Base-by-base conservation (phyloP, 1,140 invertebrate species). In the Battus philenor region DNA sequence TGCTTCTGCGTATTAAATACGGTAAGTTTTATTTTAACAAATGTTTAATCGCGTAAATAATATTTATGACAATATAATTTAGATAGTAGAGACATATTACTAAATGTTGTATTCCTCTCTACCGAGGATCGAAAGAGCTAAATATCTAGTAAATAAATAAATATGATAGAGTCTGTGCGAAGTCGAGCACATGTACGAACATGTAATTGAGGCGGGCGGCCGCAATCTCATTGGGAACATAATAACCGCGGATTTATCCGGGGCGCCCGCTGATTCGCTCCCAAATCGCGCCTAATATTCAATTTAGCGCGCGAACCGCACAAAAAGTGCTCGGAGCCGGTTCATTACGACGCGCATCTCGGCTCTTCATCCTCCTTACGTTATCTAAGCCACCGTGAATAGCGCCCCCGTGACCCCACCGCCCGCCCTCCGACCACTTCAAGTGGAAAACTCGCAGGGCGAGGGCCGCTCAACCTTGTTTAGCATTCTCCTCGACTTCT, bases 201-300 rank as follows among this genome's bases (percentile, higher is more conserved):
- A 60, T 58, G 60, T 72, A 79, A 80, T 79, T 72, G 71, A 20
- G 18, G 18, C 18, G 63, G 58, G 67, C 68, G 64, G 66, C 66
- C 68, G 63, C 69, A 73, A 81, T 78, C 70, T 80, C 72, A 73
- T 84, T 80, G 65, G 72, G 75, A 79, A 77, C 74, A 80, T 77
- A 73, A 80, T 79, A 81, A 78, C 76, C 65, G 68, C 74, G 68
- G 68, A 81, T 76, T 81, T 77, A 80, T 82, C 76, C 72, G 68
- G 59, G 63, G 64, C 77, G 68, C 64, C 64, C 70, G 74, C 59
- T 80, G 62, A 67, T 80, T 77, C 71, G 68, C 71, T 67, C 69
- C 77, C 70, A 78, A 78, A 84, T 81, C 74, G 72, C 70, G 74
- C 69, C 72, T 84, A 81, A 84, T 78, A 81, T 84, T 84, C 80